phyloP scores from a whole-genome alignment of 2,113 vertebrate species.

The Emberiza fucata region DNA sequence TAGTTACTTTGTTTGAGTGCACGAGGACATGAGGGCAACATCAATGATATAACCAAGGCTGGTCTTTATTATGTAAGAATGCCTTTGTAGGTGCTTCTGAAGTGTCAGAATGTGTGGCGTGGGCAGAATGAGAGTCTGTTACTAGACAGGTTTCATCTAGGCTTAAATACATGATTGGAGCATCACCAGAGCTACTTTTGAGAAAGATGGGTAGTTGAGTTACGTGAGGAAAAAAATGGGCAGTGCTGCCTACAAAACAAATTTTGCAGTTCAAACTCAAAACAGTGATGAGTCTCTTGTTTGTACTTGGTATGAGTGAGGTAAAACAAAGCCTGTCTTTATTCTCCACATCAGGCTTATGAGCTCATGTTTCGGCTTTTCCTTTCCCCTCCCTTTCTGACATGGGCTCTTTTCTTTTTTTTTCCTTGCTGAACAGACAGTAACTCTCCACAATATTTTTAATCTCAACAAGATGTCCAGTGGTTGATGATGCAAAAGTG shows the following conservation, averaged over 20 bases:
- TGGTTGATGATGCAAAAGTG: neutral
- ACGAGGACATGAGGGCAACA: neutral
- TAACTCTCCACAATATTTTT: neutral
- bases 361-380: slow-evolving; percentile 30
- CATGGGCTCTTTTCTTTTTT: neutral
- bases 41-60: accelerated
- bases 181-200: neutral
- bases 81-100: neutral
- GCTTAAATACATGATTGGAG: neutral
- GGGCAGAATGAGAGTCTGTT: neutral
- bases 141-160: neutral
- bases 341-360: neutral
- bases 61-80: neutral
- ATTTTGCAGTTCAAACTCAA: neutral
- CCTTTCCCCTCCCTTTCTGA: neutral
- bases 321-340: slow-evolving; percentile 32
- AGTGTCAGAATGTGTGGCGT: accelerated
- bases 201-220: neutral
- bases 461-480: neutral
- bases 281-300: slow-evolving; percentile 45
- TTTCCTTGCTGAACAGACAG: neutral
- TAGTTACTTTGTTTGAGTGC: neutral
- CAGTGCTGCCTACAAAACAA: neutral
- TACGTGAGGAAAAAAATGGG: neutral
- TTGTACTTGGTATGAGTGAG: neutral